phyloP scores from a whole-genome alignment of 2,888 invertebrate species.

The Parasteatoda lunata region DNA sequence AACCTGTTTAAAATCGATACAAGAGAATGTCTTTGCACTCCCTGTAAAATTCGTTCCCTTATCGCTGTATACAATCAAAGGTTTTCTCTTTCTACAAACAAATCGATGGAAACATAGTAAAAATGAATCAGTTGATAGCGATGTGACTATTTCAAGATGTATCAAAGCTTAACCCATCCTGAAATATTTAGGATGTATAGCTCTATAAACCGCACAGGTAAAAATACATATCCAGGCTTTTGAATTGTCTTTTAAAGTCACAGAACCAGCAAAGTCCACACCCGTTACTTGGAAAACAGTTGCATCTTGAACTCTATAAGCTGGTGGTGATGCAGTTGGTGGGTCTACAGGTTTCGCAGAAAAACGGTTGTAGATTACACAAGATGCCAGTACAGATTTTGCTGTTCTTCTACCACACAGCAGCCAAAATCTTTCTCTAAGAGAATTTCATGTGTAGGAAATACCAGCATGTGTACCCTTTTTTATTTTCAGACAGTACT shows the following conservation, averaged over 20 bases:
- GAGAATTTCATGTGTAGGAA: not conserved
- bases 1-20: no score
- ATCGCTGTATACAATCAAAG: no score
- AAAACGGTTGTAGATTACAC: not conserved
- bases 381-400: not conserved
- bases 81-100: no score
- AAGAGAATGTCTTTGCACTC: no score
- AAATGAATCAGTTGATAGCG: no score
- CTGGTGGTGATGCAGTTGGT: not conserved
- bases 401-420: not conserved
- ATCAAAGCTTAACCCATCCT: no score
- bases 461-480: not conserved
- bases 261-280: not conserved
- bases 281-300: not conserved
- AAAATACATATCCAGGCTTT: not conserved
- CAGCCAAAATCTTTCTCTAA: not conserved
- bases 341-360: not conserved
- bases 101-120: no score
- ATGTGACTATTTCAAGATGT: no score
- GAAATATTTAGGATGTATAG: no score
- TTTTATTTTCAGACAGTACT: not conserved
- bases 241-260: not conserved
- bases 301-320: not conserved
- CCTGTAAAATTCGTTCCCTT: no score
- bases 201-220: not conserved